These are phyloP conservation scores for Pongo pygmaeus DNA, from an alignment of 2,113 vertebrate genomes.

Conservation along the genomic window DNA sequence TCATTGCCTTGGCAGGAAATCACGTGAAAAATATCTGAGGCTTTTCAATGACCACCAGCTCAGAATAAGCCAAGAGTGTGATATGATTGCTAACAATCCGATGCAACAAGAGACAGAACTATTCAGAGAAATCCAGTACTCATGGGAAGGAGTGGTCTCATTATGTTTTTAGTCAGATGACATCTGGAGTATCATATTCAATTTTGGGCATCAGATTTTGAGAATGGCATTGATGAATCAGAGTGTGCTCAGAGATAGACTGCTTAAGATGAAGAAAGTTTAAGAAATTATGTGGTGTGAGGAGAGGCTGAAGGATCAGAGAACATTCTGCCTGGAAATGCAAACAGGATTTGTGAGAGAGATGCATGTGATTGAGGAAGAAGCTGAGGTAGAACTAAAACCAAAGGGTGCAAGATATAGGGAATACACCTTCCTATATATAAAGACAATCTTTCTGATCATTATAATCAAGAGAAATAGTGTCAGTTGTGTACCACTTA, in stretches of 20 bases:
- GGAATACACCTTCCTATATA: background rate
- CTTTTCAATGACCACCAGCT: slow-evolving; percentile 45
- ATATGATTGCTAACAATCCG: background rate
- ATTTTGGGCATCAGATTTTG: slow-evolving; percentile 1
- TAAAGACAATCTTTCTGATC: background rate
- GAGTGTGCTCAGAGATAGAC: background rate
- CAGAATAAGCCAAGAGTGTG: slow-evolving; percentile 16
- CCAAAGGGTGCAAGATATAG: background rate
- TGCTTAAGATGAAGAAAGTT: slow-evolving; percentile 21
- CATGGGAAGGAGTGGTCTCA: background rate
- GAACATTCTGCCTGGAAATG: background rate
- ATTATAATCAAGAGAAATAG: background rate
- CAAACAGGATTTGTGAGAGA: background rate
- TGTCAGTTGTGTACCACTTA: background rate
- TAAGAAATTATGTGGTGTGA: slow-evolving; percentile 11
- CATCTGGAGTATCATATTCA: background rate
- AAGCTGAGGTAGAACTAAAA: background rate
- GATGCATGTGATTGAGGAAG: background rate
- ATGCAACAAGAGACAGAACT: background rate
- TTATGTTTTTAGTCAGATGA: background rate
- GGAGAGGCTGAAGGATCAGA: background rate
- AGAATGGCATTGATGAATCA: background rate
- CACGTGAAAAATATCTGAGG: slow-evolving; percentile 35
- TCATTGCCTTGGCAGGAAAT: slow-evolving; percentile 43
- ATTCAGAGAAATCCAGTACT: background rate